Evolutionary conservation across 2,888 invertebrate genomes (phyloP), one percentile per base, ranked within the genome.

Genomic region (Eristalis intricaria): DNA sequence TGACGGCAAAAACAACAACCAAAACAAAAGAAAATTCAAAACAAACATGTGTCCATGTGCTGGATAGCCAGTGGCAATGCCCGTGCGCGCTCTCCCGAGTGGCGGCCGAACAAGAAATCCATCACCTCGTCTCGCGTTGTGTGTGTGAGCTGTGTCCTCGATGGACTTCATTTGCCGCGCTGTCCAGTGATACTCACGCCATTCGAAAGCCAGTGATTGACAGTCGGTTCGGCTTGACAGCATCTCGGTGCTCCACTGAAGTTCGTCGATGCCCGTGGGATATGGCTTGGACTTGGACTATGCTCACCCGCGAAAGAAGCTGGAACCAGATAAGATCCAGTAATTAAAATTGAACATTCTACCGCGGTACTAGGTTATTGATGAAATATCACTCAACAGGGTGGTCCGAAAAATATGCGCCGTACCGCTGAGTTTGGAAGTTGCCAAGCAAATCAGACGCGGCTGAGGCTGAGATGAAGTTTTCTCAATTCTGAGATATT

Each of bases 51-150:
- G 22, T 61, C 29, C 58, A 60, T 71, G 70, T 19, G 63, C 29
- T 32, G 40, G 29, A 65, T n/a, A 75, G 56, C 38, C 23, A 56
- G 63, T 70, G 26, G 15, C 15, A n/a, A n/a, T 8, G 15, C 13
- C 40, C 40, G 32, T 32, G 32, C 15, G 65, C 77, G 60, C 38
- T 35, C 69, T 43, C 29, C 22, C 50, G 66, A 85, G 73, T 81
- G 85, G 73, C 85, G 76, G 73, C 63, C 84, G 81, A 71, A 76
- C 81, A 82, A 73, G 76, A 85, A 85, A 85, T 81, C 82, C 85
- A 81, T 81, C 85, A 85, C 85, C 73, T 85, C 58, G 76, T 38
- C 68, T 81, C 76, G 63, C 66, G 63, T 29, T 29, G 56, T 74
- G 80, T 22, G 29, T 65, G 69, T 75, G n/a, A 19, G 50, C 50